phyloP scores from a whole-genome alignment of 92 coral and sea anemone genomes.

The Siderastrea siderea region DNA sequence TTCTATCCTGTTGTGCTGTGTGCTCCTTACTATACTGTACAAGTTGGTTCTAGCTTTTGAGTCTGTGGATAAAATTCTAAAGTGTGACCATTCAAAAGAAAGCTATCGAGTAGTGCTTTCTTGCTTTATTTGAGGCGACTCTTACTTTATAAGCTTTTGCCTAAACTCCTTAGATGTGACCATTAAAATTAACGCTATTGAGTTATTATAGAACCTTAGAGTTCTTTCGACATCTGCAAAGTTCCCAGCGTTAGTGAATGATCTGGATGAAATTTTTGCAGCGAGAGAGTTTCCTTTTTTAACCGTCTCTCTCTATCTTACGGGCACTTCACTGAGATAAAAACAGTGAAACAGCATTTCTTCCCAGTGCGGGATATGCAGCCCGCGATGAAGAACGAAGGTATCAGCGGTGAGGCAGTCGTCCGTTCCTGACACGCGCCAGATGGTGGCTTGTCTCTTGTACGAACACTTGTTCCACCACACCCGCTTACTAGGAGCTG shows the following conservation, averaged over 20 bases:
- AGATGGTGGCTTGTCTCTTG: slow-evolving; percentile 71
- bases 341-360: slow-evolving; percentile 79
- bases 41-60: no score
- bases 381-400: slow-evolving; percentile 78
- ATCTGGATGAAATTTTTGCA: no score
- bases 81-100: no score
- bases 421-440: slow-evolving; percentile 65
- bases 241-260: no score
- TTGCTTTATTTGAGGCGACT: no score
- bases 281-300: no score
- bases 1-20: neutral
- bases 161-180: no score
- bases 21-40: neutral
- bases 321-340: slow-evolving; percentile 47
- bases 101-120: no score
- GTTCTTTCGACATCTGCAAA: no score
- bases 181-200: no score
- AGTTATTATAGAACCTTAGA: no score
- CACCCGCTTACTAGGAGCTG: slow-evolving; percentile 55
- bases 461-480: slow-evolving; percentile 84
- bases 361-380: slow-evolving; percentile 71
- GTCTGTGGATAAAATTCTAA: no score
- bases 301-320: slow-evolving; percentile 1
- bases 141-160: neutral
- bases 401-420: slow-evolving; percentile 84